A percentile compares a stretch with the other conserved stretches of the same genome.
Conservation (phyloP, 2,888 invertebrate genomes). For the Lymantria monacha region DNA sequence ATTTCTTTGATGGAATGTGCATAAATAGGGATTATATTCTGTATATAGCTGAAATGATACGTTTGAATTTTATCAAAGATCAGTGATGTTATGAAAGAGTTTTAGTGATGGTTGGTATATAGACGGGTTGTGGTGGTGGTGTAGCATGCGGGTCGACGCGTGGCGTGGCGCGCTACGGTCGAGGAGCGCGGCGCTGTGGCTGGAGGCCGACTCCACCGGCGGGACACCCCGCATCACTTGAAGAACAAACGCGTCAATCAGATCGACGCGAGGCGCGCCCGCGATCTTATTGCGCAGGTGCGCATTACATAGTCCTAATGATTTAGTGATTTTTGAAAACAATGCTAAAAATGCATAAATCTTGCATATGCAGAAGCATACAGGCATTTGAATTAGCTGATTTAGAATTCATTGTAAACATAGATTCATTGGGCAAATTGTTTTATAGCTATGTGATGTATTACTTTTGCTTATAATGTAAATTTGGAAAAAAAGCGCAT, state of each 20-base stretch:
- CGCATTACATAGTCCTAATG: constrained; percentile 25
- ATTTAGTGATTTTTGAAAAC: constrained; percentile 6
- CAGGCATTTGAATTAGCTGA: too few species aligned
- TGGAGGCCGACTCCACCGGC: constrained; percentile 88
- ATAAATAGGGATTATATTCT: too few species aligned
- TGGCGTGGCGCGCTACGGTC: constrained; percentile 81
- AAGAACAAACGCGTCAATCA: constrained; percentile 96
- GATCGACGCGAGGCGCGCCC: constrained; percentile 69
- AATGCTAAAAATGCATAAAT: too few species aligned
- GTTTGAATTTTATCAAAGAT: neutral
- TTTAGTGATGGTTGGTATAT: constrained; percentile 14
- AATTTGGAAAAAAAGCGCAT: too few species aligned
- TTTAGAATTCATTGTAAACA: too few species aligned
- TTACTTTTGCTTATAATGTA: too few species aligned
- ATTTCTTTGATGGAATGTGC: too few species aligned
- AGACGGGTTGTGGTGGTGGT: constrained; percentile 45
- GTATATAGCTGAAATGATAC: too few species aligned
- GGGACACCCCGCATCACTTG: constrained; percentile 99
- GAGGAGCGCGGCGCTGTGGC: constrained; percentile 56
- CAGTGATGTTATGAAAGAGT: neutral
- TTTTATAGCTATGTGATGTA: too few species aligned
- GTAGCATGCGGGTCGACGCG: constrained; percentile 52
- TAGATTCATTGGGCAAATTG: too few species aligned
- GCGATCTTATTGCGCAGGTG: constrained; percentile 76
- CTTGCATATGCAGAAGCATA: too few species aligned